phyloP scores from a whole-genome alignment of 35 echinoderm and acorn worm genomes.

The Strongylocentrotus purpuratus region DNA sequence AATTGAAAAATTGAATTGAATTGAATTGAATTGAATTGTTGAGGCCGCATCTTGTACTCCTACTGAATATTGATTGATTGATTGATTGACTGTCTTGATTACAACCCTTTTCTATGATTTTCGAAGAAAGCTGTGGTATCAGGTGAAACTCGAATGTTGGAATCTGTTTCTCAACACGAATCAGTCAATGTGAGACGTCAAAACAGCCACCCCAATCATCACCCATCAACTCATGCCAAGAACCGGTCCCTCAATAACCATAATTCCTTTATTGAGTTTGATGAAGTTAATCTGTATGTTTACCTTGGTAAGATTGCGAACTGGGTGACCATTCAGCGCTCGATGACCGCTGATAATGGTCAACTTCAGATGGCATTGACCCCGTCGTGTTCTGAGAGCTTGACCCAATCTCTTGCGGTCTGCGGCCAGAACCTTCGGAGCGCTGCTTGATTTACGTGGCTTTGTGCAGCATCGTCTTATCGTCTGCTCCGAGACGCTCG shows the following conservation, averaged over 20 bases:
- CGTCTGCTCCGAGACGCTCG: neutral
- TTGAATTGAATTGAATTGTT: too few species aligned
- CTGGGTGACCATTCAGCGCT: neutral
- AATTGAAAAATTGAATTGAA: too few species aligned
- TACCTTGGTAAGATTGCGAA: neutral
- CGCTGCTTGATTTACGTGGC: slow-evolving; percentile 30
- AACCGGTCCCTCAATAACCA: neutral
- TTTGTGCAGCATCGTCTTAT: neutral
- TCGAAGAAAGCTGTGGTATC: too few species aligned
- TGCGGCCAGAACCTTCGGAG: slow-evolving; percentile 6
- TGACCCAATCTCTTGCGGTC: slow-evolving; percentile 42
- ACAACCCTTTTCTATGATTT: too few species aligned
- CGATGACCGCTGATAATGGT: slow-evolving; percentile 36
- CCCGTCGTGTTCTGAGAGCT: neutral
- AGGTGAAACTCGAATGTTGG: too few species aligned
- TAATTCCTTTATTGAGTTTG: neutral
- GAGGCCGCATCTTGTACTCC: too few species aligned
- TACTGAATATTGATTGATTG: too few species aligned
- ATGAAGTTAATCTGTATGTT: slow-evolving; percentile 8
- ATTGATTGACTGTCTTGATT: too few species aligned
- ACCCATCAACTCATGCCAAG: neutral
- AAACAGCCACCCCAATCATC: neutral
- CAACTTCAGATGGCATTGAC: slow-evolving; percentile 37
- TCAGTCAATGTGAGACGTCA: neutral
- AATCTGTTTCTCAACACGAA: neutral